Evolutionary conservation across 2,888 invertebrate genomes (phyloP).

Genomic region (Apamea anceps): DNA sequence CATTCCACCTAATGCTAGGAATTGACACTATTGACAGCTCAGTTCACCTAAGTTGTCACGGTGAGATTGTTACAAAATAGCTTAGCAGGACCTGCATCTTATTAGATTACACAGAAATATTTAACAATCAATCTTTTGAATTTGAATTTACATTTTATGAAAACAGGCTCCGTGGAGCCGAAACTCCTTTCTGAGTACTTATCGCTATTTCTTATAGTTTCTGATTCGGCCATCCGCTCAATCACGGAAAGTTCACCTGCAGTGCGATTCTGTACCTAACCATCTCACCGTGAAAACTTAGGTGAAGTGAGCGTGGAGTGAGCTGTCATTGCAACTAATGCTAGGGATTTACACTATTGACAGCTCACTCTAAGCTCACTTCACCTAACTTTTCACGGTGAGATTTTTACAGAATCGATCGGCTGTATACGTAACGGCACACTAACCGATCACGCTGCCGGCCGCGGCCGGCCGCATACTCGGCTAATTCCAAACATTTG

Average conservation of each 20-base stretch:
- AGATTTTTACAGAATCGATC: too few species aligned
- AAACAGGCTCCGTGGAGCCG: neutral
- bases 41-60: too few species aligned
- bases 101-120: neutral
- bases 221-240: neutral
- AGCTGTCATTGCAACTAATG: too few species aligned
- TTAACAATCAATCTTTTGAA: neutral
- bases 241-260: neutral
- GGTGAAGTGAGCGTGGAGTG: too few species aligned
- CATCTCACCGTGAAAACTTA: too few species aligned
- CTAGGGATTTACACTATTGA: too few species aligned
- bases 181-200: neutral
- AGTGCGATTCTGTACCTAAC: too few species aligned
- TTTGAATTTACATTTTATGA: neutral
- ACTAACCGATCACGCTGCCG: neutral
- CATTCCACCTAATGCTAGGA: too few species aligned
- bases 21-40: too few species aligned
- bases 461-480: neutral
- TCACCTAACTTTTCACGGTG: too few species aligned
- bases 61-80: too few species aligned
- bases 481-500: slow-evolving; percentile 26
- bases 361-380: too few species aligned
- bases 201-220: neutral
- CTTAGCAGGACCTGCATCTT: neutral
- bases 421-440: neutral